Evolutionary conservation across 2,797 vertebrate genomes (phyloP).

Genomic region (Austrolebias charrua): DNA sequence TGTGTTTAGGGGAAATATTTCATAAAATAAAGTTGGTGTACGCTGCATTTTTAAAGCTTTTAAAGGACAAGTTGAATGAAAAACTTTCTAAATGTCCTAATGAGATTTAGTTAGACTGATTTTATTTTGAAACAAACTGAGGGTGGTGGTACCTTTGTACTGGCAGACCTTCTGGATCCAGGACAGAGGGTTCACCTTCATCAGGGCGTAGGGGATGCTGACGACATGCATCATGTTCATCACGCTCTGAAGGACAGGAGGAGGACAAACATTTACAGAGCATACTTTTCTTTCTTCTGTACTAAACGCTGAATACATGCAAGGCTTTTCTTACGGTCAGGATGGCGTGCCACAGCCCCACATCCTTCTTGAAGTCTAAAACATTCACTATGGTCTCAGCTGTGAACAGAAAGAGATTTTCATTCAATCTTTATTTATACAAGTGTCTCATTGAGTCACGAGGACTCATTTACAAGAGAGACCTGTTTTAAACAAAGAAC

Average conservation of each 20-base stretch:
- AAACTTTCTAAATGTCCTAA: too few relatives aligned
- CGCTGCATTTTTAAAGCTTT: too few relatives aligned
- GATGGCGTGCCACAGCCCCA: constrained; percentile 96
- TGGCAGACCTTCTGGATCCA: constrained; percentile 99
- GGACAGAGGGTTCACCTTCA: constrained; percentile 98
- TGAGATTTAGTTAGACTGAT: too few relatives aligned
- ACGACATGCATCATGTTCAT: constrained; percentile 99
- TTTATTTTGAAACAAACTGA: not conserved
- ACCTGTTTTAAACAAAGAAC: too few relatives aligned
- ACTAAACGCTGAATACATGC: not conserved
- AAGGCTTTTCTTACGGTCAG: constrained; percentile 84
- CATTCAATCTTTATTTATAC: too few relatives aligned
- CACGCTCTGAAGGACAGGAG: constrained; percentile 83
- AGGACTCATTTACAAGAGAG: too few relatives aligned
- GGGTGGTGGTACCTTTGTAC: constrained; percentile 86
- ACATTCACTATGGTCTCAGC: constrained; percentile 99
- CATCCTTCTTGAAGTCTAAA: constrained; percentile 98
- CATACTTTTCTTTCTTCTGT: too few relatives aligned
- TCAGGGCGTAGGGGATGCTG: constrained; percentile 96
- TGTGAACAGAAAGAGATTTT: constrained; percentile 47
- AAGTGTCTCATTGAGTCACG: too few relatives aligned
- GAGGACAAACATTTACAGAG: not conserved
- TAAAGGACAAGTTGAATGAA: too few relatives aligned
- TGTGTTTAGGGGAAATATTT: too few relatives aligned
- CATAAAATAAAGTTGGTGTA: too few relatives aligned